A percentile compares a stretch with the other conserved stretches of the same genome.
These are phyloP conservation scores for Dasysyrphus albostriatus DNA, from an alignment of 2,888 invertebrate species.

Conservation along the genomic window DNA sequence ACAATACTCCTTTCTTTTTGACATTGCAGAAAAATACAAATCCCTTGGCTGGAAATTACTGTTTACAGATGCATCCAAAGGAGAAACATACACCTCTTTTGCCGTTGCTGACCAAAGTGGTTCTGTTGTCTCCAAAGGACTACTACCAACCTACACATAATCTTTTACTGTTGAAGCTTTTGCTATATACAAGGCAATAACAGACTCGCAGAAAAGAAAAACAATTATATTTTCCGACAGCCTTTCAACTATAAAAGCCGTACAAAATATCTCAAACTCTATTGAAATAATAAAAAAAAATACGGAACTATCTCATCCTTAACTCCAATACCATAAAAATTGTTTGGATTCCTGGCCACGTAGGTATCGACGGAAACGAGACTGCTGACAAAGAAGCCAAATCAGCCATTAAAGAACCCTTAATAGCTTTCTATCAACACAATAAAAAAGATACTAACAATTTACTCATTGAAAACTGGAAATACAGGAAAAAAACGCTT, in stretches of 20 bases:
- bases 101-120: background rate
- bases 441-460: too few species aligned
- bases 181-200: slow-evolving; percentile 20
- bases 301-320: slow-evolving; percentile 13
- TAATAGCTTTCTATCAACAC: too few species aligned
- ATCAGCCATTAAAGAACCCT: too few species aligned
- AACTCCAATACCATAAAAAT: slow-evolving; percentile 13
- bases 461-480: too few species aligned
- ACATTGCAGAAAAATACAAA: slow-evolving; percentile 13
- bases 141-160: background rate
- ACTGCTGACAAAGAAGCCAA: too few species aligned
- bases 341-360: slow-evolving; percentile 11
- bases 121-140: background rate
- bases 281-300: slow-evolving; percentile 17
- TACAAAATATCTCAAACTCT: slow-evolving; percentile 3
- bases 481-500: too few species aligned
- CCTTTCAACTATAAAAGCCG: slow-evolving; percentile 11
- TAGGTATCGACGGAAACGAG: too few species aligned
- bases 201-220: background rate
- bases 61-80: slow-evolving; percentile 32
- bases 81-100: slow-evolving; percentile 10
- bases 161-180: background rate
- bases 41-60: background rate
- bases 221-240: slow-evolving; percentile 24
- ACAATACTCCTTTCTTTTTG: slow-evolving; percentile 16